These are phyloP conservation scores for Drosophila repletoides DNA, from an alignment of 1,140 invertebrate species.

Conservation along the genomic window DNA sequence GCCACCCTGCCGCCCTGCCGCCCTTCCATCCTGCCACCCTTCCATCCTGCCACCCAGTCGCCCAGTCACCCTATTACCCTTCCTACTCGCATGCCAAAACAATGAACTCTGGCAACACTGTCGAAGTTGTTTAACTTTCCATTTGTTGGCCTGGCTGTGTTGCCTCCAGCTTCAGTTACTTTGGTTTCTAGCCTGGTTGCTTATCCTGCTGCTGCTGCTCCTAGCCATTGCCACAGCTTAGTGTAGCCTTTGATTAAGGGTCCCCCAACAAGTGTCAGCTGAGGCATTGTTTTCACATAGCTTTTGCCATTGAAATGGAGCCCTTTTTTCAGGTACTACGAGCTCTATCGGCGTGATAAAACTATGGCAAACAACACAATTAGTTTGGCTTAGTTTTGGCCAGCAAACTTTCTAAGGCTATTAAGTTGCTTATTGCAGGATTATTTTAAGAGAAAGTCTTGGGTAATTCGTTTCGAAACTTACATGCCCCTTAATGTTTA, in stretches of 20 bases:
- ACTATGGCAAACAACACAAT: conserved; percentile 18
- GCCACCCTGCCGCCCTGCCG: no score
- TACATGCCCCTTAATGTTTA: no score
- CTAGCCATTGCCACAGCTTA: conserved; percentile 35
- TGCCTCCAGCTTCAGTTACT: conserved; percentile 10
- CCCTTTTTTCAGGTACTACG: conserved; percentile 15
- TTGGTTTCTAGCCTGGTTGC: not conserved
- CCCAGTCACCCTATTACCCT: no score
- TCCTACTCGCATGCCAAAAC: conserved; percentile 44
- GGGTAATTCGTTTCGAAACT: no score
- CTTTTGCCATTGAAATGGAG: conserved; percentile 32
- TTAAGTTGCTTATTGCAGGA: conserved; percentile 1
- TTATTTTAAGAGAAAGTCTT: no score
- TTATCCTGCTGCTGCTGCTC: not conserved
- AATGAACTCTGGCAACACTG: conserved; percentile 65
- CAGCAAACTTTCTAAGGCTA: not conserved
- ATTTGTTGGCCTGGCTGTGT: conserved; percentile 47
- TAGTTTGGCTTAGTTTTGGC: conserved; percentile 19
- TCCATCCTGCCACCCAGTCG: no score
- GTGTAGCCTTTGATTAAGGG: conserved; percentile 61
- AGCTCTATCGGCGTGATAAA: conserved; percentile 10
- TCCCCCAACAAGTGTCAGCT: conserved; percentile 56
- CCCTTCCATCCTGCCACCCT: no score
- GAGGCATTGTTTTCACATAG: conserved; percentile 40
- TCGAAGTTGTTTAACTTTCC: conserved; percentile 73